phyloP scores from a whole-genome alignment of 2,888 invertebrate genomes.

The Dynastes tityus region DNA sequence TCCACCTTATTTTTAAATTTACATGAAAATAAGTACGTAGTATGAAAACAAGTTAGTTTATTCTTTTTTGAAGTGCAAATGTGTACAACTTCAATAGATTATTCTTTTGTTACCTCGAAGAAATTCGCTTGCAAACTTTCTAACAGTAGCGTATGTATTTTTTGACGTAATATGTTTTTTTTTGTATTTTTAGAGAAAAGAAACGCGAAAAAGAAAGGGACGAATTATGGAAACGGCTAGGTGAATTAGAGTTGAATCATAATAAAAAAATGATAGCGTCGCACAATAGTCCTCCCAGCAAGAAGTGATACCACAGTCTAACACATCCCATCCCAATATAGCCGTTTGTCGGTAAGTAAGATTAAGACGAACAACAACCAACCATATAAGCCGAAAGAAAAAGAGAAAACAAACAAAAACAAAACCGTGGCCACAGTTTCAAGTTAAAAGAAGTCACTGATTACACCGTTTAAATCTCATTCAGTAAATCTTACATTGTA shows the following conservation, averaged over 20 bases:
- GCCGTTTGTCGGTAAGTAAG: constrained; percentile 60
- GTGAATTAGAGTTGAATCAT: constrained; percentile 88
- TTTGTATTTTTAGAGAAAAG: constrained; percentile 83
- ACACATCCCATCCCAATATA: constrained; percentile 62
- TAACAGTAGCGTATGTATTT: background rate
- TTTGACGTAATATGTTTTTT: no score
- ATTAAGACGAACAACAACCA: constrained; percentile 45
- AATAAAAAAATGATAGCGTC: constrained; percentile 69
- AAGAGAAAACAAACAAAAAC: constrained; percentile 36
- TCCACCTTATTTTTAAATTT: no score
- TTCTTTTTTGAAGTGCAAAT: no score
- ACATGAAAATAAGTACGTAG: no score
- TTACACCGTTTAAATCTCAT: constrained; percentile 44
- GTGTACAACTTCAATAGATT: no score
- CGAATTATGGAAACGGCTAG: constrained; percentile 97
- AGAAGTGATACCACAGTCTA: constrained; percentile 69
- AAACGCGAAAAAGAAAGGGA: constrained; percentile 96
- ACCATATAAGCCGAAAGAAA: constrained; percentile 25
- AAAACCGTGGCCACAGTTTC: constrained; percentile 38
- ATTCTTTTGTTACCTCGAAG: no score
- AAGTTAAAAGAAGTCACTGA: constrained; percentile 31
- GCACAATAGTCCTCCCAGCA: constrained; percentile 66
- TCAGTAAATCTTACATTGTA: constrained; percentile 33
- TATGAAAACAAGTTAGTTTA: no score
- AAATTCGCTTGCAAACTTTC: background rate